A percentile compares a stretch with the other conserved stretches of the same genome.
Evolutionary conservation across 2,797 vertebrate species (phyloP).

Genomic region (Acanthornis magna): DNA sequence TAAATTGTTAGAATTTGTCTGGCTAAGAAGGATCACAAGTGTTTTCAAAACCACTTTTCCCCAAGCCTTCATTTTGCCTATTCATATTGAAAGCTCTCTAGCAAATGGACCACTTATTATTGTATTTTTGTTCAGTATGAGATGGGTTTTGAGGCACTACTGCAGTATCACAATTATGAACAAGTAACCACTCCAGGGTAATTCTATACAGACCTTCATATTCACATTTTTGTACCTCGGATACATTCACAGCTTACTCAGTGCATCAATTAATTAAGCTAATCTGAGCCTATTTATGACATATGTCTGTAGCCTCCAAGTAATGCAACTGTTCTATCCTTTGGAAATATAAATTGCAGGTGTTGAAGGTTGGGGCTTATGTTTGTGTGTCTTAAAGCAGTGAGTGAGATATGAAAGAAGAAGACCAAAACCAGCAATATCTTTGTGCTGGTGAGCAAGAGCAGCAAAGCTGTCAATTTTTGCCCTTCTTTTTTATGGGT

Average conservation of each 20-base stretch:
- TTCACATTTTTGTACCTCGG: neutral
- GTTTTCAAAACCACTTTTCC: neutral
- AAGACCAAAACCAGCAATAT: neutral
- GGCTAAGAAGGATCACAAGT: neutral
- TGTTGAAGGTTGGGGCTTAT: neutral
- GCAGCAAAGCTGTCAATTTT: neutral
- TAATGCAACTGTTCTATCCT: neutral
- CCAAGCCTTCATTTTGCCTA: neutral
- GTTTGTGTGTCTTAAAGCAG: neutral
- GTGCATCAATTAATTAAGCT: neutral
- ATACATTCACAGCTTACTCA: neutral
- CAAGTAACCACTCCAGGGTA: neutral
- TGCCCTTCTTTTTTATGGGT: neutral
- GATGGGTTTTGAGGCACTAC: neutral
- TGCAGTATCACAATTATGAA: neutral
- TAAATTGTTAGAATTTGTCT: neutral
- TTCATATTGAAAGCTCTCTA: neutral
- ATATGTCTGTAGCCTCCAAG: neutral
- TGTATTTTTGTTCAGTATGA: neutral
- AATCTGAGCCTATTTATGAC: neutral
- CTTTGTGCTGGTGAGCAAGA: neutral
- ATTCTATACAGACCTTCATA: neutral
- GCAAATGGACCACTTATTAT: neutral
- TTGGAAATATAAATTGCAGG: neutral
- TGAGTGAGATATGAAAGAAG: neutral